Base-by-base conservation (phyloP, 2,888 invertebrate genomes). In the Luperina testacea region DNA sequence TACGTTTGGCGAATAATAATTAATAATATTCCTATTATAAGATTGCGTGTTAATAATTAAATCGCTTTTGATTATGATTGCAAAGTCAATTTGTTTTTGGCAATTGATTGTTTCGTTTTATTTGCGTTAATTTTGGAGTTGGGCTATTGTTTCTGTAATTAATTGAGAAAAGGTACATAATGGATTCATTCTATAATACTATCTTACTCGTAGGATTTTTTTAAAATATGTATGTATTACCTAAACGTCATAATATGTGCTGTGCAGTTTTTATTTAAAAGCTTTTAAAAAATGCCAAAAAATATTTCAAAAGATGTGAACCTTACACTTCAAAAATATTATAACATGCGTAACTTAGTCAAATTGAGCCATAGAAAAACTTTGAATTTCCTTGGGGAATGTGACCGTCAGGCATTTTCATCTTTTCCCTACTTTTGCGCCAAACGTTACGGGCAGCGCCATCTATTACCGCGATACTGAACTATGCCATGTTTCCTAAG, bases 41-140 rank as follows among this genome's bases (percentile, higher is more conserved):
- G 72, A 88, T 84, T 86, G 76, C 0, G 65, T 79, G 72, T 81
- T 85, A 81, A 87, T 89, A 80, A 88, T 89, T 74, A 57, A 89
- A 80, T 76, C 11, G n/a, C n/a, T 79, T 87, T 78, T 85, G 51
- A 89, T 87, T 78, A 78, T 82, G 71, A 78, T 87, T 85, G 80
- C 64, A 61, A 59, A 72, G 76, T 72, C 78, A 83, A 86, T 84
- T 85, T 87, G 85, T 84, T 82, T 76, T 76, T 51, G 7, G n/a
- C n/a, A 85, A 85, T 75, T 75, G 65, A 81, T 77, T 84, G 85
- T 77, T 72, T 74, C 63, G 76, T 65, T 51, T 57, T 61, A 75
- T 77, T 80, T 80, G 81, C 63, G 11, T 72, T 69, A 9, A 51
- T 59, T 74, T 76, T 65, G 24, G 48, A 64, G 24, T 32, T 38